phyloP scores from a whole-genome alignment of 2,113 vertebrate genomes.

The Poecile atricapillus region DNA sequence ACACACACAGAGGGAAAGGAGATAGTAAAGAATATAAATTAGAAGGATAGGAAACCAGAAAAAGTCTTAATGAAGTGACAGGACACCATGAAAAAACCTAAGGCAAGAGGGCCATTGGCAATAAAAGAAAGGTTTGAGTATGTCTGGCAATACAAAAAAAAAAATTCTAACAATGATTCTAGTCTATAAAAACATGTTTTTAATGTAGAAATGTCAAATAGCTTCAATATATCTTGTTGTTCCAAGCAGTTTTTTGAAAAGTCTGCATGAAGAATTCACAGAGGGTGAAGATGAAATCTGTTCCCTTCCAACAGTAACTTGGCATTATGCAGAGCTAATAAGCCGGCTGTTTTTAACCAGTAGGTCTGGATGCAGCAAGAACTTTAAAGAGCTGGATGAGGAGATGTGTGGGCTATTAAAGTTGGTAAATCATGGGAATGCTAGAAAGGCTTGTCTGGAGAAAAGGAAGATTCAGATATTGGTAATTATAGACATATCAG shows the following conservation, averaged over 20 bases:
- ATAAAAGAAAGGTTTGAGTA: background rate
- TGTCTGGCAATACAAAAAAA: background rate
- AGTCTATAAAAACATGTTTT: constrained; percentile 16
- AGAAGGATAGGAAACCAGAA: background rate
- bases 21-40: constrained; percentile 32
- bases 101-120: background rate
- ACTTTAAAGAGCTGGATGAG: constrained; percentile 23
- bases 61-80: background rate
- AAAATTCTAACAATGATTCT: background rate
- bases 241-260: background rate
- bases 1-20: background rate
- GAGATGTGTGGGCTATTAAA: constrained; percentile 33
- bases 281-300: constrained; percentile 46
- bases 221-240: constrained; percentile 22
- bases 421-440: constrained; percentile 2
- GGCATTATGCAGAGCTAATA: constrained; percentile 43
- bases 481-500: constrained; percentile 25
- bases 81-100: background rate
- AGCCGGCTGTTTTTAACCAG: constrained; percentile 36
- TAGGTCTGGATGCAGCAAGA: constrained; percentile 23
- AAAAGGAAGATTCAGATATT: background rate
- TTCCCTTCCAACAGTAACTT: constrained; percentile 40
- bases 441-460: constrained; percentile 14
- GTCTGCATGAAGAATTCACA: constrained; percentile 21
- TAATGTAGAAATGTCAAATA: constrained; percentile 28